Base-by-base conservation (phyloP, 2,113 vertebrate species). In the Myiozetetes cayanensis region DNA sequence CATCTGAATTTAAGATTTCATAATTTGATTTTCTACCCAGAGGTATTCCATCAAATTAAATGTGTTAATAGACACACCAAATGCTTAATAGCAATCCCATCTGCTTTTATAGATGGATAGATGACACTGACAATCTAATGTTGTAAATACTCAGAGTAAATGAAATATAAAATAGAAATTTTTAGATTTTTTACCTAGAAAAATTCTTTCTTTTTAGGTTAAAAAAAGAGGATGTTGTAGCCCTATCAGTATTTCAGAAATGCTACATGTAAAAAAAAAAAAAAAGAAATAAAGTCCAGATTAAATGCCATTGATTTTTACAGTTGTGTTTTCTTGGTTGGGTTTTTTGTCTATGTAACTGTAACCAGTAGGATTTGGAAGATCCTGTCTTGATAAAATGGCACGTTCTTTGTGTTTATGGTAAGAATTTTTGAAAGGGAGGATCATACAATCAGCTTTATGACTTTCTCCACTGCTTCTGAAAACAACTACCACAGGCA, bases 1-100 rank as follows among this genome's bases (percentile, higher is more conserved):
- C 67, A 71, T 35, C 50, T 71, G 53, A 74, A 87, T 82, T 62
- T 58, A 73, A 75, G 30, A 47, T 52, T 59, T 63, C 41, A 35
- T 53, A 18, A 58, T 58, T 63, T 89, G 27, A 89, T 85, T 91
- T 93, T 89, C 56, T 37, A 76, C n/a, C 46, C 59, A 73, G 50
- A 84, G 27, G 37, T 72, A 82, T n/a, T 49, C 14, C 46, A 78
- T 49, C 39, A 50, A 79, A 90, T 68, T 63, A 71, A 75, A 86
- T 59, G 35, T 52, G 33, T 62, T 74, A 75, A 91, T 41, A 74
- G 56, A 77, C 37, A 87, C 14, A 89, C 25, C 61, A 85, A 91
- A 85, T 62, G 77, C 80, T 31, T 81, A 62, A 81, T 10, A 74
- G 59, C 31, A 73, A 44, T 62, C 35, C 80, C 58, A 86, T 80